A percentile compares a stretch with the other conserved stretches of the same genome.
phyloP scores from a whole-genome alignment of 2,113 vertebrate species.

The Macaca mulatta region DNA sequence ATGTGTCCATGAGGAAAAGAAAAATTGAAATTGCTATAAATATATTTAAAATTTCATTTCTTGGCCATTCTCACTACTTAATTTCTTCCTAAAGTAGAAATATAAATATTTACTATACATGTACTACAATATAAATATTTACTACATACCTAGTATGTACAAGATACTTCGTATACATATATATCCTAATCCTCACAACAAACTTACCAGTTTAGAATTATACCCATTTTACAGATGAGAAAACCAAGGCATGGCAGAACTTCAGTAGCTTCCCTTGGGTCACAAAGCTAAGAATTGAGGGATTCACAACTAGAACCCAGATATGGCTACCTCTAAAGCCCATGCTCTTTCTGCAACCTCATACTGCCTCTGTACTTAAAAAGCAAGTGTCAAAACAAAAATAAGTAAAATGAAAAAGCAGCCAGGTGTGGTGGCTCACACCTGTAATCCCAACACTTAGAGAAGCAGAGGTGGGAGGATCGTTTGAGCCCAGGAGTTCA shows the following conservation, averaged over 20 bases:
- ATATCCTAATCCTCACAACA: background rate
- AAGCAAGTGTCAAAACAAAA: background rate
- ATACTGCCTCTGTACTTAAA: background rate
- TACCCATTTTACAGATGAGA: background rate
- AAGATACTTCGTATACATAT: background rate
- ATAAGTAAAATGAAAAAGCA: background rate
- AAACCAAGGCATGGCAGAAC: background rate
- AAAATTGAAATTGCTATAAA: background rate
- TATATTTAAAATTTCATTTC: background rate
- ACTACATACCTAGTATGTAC: background rate
- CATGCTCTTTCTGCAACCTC: background rate
- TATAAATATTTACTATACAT: background rate
- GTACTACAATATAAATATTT: background rate
- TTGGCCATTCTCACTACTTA: background rate
- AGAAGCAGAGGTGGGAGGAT: no score
- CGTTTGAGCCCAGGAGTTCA: no score
- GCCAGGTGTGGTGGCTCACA: no score
- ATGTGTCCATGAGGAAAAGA: background rate
- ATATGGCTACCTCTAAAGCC: background rate
- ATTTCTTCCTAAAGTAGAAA: background rate
- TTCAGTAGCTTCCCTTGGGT: background rate
- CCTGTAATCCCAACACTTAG: no score
- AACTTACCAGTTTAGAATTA: background rate
- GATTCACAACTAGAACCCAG: background rate
- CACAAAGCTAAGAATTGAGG: background rate